phyloP scores from a whole-genome alignment of 2,113 vertebrate species.

The Himantopus leucocephalus region DNA sequence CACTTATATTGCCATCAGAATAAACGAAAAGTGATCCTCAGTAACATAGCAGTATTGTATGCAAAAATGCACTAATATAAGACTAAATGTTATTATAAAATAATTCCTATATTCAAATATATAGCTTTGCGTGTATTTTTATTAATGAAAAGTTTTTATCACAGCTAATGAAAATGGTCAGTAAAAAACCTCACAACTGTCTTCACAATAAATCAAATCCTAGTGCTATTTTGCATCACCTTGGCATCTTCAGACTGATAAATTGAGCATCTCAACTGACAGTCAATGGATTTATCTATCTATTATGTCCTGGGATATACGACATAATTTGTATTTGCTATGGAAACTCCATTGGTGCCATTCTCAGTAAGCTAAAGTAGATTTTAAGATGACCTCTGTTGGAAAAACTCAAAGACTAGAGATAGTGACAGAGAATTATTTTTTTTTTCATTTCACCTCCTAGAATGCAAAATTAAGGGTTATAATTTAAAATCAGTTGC shows the following conservation, averaged over 20 bases:
- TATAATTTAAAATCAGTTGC: not conserved
- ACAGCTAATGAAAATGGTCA: not conserved
- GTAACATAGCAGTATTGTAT: not conserved
- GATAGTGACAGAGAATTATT: not conserved
- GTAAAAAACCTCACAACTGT: not conserved
- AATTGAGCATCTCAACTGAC: not conserved
- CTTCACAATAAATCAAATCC: not conserved
- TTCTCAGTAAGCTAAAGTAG: not conserved
- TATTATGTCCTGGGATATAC: not conserved
- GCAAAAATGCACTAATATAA: not conserved
- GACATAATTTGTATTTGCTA: not conserved
- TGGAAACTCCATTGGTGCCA: not conserved
- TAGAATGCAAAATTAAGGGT: not conserved
- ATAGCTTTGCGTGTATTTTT: not conserved
- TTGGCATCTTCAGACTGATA: not conserved
- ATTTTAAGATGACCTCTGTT: not conserved
- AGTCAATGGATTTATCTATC: not conserved
- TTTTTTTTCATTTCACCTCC: not conserved
- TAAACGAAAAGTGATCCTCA: not conserved
- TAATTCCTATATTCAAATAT: not conserved
- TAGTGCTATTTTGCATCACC: not conserved
- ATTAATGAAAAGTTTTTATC: not conserved
- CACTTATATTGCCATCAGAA: not conserved
- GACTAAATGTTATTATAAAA: not conserved
- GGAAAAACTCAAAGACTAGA: not conserved